Conservation (phyloP, 2,797 vertebrate genomes). For the Triplophysa bombifrons region DNA sequence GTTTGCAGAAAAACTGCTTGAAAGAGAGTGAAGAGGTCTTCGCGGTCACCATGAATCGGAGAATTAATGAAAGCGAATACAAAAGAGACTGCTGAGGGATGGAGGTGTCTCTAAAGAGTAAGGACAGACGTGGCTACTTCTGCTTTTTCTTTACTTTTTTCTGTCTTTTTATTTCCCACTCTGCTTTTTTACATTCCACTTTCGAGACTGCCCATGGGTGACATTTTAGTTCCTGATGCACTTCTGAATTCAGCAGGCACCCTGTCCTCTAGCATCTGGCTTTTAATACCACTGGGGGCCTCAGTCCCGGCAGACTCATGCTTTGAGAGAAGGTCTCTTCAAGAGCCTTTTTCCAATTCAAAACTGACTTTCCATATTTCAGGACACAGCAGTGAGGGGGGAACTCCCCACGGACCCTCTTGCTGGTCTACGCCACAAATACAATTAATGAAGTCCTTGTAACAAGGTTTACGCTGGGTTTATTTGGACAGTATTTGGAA, state of each 20-base stretch:
- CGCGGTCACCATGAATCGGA: background rate
- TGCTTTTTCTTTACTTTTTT: background rate
- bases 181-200: slow-evolving; percentile 8
- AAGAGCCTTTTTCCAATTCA: slow-evolving; percentile 13
- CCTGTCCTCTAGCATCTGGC: slow-evolving; percentile 23
- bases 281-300: slow-evolving; percentile 32
- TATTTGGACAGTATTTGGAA: slow-evolving; percentile 3
- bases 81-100: slow-evolving; percentile 19
- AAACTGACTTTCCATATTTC: slow-evolving; percentile 26
- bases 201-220: slow-evolving; percentile 39
- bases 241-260: slow-evolving; percentile 32
- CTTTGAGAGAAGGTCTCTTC: slow-evolving; percentile 27
- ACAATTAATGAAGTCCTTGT: slow-evolving; percentile 26
- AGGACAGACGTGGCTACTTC: slow-evolving; percentile 3
- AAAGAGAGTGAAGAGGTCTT: slow-evolving; percentile 9
- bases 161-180: background rate
- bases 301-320: slow-evolving; percentile 27
- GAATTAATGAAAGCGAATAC: slow-evolving; percentile 49
- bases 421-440: slow-evolving; percentile 3
- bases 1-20: slow-evolving; percentile 45
- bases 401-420: slow-evolving; percentile 26
- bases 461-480: background rate
- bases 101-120: slow-evolving; percentile 1
- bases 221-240: slow-evolving; percentile 46
- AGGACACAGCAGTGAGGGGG: background rate